Conservation (phyloP, 2,113 vertebrate species). For the Eudyptes chrysolophus region DNA sequence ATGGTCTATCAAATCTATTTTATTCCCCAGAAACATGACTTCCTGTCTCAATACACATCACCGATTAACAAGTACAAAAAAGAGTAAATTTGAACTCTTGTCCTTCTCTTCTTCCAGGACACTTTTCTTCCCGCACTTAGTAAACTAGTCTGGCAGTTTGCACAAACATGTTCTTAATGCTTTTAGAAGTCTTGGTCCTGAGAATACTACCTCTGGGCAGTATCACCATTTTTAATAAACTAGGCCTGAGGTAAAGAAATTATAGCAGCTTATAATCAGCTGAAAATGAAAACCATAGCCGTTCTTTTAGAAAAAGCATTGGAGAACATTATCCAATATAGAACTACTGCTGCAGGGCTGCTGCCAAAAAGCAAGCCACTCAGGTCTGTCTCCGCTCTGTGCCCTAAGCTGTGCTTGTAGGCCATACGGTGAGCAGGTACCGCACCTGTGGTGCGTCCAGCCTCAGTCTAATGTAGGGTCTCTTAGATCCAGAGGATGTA, state of each 20-base stretch:
- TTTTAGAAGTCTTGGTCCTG: background rate
- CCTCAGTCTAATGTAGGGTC: background rate
- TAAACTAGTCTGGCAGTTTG: background rate
- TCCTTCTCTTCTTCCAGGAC: background rate
- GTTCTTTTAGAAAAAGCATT: background rate
- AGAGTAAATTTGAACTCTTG: background rate
- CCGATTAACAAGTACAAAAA: background rate
- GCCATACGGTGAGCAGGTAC: background rate
- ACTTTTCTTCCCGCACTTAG: background rate
- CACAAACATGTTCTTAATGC: background rate
- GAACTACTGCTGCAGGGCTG: background rate
- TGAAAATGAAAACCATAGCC: background rate
- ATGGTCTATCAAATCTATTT: background rate
- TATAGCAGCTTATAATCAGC: background rate
- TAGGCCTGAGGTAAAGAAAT: background rate
- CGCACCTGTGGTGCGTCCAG: background rate
- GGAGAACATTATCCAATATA: background rate
- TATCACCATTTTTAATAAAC: background rate
- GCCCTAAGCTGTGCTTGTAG: background rate
- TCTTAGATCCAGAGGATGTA: background rate
- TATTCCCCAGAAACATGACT: background rate
- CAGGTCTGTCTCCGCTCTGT: fast-evolving
- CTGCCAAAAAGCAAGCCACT: background rate
- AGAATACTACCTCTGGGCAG: background rate
- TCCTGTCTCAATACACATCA: background rate